Percentiles rank a stretch among this genome's conserved stretches.
These are phyloP conservation scores for Oryzias woworae DNA, from an alignment of 2,113 vertebrate genomes.

Conservation along the genomic window DNA sequence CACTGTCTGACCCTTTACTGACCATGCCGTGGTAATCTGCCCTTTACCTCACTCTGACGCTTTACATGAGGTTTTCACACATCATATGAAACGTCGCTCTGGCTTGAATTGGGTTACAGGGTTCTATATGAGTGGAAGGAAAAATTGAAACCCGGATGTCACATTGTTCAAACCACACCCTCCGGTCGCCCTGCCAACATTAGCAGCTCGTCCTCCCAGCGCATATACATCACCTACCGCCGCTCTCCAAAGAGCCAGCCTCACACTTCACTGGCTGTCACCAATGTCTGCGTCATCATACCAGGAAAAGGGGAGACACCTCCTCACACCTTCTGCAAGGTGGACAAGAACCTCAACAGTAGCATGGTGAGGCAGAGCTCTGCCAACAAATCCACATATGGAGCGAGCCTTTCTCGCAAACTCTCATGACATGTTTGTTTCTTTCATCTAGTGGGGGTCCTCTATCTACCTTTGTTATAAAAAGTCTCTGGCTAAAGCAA, in stretches of 20 bases:
- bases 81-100: neutral
- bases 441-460: conserved; percentile 89
- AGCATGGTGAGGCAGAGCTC: conserved; percentile 85
- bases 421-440: conserved; percentile 28
- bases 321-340: conserved; percentile 97
- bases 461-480: conserved; percentile 97
- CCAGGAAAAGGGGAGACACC: conserved; percentile 94
- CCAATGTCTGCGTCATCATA: conserved; percentile 94
- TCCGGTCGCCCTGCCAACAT: conserved; percentile 93
- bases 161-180: conserved; percentile 93
- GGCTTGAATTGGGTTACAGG: conserved; percentile 61
- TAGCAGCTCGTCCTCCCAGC: conserved; percentile 90
- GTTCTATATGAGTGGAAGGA: conserved; percentile 97
- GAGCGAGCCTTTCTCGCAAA: conserved; percentile 2
- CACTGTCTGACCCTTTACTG: conserved; percentile 53
- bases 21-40: conserved; percentile 53
- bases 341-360: conserved; percentile 97
- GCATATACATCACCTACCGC: conserved; percentile 93
- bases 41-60: conserved; percentile 35
- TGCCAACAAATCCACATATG: neutral
- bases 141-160: conserved; percentile 92
- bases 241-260: conserved; percentile 88
- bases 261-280: conserved; percentile 91
- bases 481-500: conserved; percentile 98
- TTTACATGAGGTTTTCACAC: conserved; percentile 12